These are phyloP conservation scores for Mesoligia furuncula DNA, from an alignment of 2,888 invertebrate genomes.

Conservation along the genomic window DNA sequence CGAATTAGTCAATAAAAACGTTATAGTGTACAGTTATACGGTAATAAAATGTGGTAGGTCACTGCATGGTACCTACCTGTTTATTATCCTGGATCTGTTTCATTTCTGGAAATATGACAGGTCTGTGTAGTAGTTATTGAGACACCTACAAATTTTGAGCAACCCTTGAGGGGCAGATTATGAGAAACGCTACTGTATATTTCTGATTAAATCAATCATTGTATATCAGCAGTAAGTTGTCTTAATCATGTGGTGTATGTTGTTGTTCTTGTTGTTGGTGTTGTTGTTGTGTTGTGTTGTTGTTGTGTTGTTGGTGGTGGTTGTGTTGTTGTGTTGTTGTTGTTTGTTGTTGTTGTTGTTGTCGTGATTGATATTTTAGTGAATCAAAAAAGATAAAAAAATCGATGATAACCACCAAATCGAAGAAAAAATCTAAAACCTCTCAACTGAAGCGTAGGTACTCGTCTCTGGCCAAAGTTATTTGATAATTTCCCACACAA, in stretches of 20 bases:
- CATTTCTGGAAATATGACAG: neutral
- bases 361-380: no score
- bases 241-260: no score
- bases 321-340: no score
- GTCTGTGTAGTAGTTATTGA: neutral
- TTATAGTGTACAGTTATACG: neutral
- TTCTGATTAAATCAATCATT: neutral
- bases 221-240: neutral
- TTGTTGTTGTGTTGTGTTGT: no score
- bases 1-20: conserved; percentile 1
- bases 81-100: neutral
- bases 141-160: neutral
- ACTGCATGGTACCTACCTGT: neutral
- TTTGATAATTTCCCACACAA: no score
- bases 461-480: neutral
- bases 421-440: neutral
- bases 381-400: no score
- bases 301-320: no score
- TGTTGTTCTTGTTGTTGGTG: no score
- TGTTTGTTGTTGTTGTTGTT: no score
- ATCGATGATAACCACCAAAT: neutral
- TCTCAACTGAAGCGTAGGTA: neutral
- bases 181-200: neutral
- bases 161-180: neutral
- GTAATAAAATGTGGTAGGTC: neutral